Percentiles rank a stretch among this genome's conserved stretches.
Evolutionary conservation across 2,113 vertebrate species (phyloP).

Genomic region (Myxocyprinus asiaticus): DNA sequence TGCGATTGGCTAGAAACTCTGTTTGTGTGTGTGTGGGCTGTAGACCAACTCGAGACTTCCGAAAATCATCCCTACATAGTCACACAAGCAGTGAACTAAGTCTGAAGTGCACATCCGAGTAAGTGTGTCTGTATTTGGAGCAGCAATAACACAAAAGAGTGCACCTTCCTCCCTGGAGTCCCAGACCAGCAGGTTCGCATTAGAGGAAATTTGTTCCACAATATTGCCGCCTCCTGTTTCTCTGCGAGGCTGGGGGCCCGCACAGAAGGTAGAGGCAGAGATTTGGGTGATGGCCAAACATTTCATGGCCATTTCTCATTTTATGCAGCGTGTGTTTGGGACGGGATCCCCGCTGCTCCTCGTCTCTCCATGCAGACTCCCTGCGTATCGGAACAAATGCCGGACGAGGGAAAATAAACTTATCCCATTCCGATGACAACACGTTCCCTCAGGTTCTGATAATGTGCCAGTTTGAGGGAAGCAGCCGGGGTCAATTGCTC

Average conservation of each 20-base stretch:
- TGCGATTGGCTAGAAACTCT: no score
- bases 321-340: conserved; percentile 78
- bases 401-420: conserved; percentile 90
- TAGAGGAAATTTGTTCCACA: conserved; percentile 86
- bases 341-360: conserved; percentile 82
- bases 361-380: conserved; percentile 84
- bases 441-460: conserved; percentile 87
- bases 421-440: conserved; percentile 96
- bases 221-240: conserved; percentile 82
- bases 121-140: conserved; percentile 61
- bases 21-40: no score
- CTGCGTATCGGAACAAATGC: conserved; percentile 93
- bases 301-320: conserved; percentile 72
- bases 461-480: conserved; percentile 79
- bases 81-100: not conserved
- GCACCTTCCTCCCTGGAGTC: conserved; percentile 75
- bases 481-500: conserved; percentile 79
- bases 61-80: not conserved
- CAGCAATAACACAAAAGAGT: conserved; percentile 58
- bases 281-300: conserved; percentile 88
- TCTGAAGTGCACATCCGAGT: not conserved
- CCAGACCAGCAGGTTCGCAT: conserved; percentile 80
- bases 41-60: no score
- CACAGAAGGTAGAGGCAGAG: conserved; percentile 92
- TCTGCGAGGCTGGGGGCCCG: conserved; percentile 75